Percentiles rank a stretch among this genome's conserved stretches.
These are phyloP conservation scores for Microtus ochrogaster DNA, from an alignment of 2,113 vertebrate genomes.

Conservation along the genomic window DNA sequence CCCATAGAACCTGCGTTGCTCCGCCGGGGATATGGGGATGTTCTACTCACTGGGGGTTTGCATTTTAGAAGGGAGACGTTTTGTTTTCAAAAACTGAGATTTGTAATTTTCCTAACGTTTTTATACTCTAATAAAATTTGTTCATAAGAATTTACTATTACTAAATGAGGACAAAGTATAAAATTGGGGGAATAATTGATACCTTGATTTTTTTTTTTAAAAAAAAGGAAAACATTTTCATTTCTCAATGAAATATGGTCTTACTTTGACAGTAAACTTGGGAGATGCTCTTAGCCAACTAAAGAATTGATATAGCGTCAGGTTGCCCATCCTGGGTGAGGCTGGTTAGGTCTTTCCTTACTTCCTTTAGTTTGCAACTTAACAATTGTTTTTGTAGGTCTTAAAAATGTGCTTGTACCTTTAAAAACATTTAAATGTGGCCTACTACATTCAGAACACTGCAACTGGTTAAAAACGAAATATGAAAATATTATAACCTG, in stretches of 20 bases:
- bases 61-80: constrained; percentile 74
- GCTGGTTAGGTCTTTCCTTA: constrained; percentile 41
- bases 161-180: constrained; percentile 52
- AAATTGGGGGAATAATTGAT: neutral
- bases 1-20: constrained; percentile 40
- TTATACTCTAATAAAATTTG: constrained; percentile 59
- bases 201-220: constrained; percentile 43
- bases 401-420: constrained; percentile 45
- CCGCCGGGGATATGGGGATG: constrained; percentile 46
- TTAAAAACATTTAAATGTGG: constrained; percentile 65
- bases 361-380: constrained; percentile 24
- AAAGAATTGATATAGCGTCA: constrained; percentile 34
- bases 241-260: constrained; percentile 33
- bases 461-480: constrained; percentile 58
- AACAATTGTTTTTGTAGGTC: constrained; percentile 59
- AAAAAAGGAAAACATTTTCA: neutral
- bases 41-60: constrained; percentile 79
- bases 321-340: constrained; percentile 34
- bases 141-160: constrained; percentile 59
- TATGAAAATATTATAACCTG: constrained; percentile 19
- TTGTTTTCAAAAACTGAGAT: constrained; percentile 59
- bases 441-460: constrained; percentile 22
- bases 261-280: constrained; percentile 58
- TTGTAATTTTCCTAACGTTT: constrained; percentile 65
- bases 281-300: neutral